Evolutionary conservation across 2,113 vertebrate species (phyloP).

Genomic region (Ia io): DNA sequence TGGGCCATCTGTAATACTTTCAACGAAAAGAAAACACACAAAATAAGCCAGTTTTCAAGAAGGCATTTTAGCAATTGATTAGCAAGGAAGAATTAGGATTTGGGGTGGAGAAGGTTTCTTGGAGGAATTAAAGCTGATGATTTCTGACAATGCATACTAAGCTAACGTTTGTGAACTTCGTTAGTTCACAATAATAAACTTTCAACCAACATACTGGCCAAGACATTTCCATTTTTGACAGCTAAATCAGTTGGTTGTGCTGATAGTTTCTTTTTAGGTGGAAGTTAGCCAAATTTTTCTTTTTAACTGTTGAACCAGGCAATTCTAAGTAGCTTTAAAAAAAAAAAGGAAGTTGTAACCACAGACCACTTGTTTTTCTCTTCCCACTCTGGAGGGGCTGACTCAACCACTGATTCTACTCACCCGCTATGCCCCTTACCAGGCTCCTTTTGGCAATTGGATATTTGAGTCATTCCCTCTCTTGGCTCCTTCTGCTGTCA

Average conservation of each 20-base stretch:
- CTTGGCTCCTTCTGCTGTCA: conserved; percentile 50
- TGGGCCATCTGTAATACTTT: no score
- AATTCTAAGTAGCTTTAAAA: not conserved
- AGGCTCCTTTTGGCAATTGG: not conserved
- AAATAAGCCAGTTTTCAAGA: not conserved
- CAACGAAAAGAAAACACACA: no score
- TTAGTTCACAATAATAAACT: conserved; percentile 51
- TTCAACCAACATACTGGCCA: not conserved
- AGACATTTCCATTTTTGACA: conserved; percentile 70
- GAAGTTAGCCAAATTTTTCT: conserved; percentile 37
- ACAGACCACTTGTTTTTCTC: not conserved
- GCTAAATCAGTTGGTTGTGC: conserved; percentile 45
- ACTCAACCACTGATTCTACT: not conserved
- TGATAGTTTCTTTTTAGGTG: conserved; percentile 62
- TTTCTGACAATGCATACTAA: not conserved
- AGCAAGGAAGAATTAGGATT: not conserved
- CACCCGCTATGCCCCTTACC: not conserved
- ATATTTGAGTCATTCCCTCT: not conserved
- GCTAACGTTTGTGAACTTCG: conserved; percentile 1
- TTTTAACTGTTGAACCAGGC: not conserved
- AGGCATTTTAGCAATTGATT: not conserved
- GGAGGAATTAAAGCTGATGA: not conserved
- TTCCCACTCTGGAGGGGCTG: not conserved
- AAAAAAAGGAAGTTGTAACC: not conserved
- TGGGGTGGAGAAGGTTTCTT: not conserved